Evolutionary conservation across 2,113 vertebrate genomes (phyloP), one percentile per base, ranked within the genome.

Genomic region (Melanerpes formicivorus): DNA sequence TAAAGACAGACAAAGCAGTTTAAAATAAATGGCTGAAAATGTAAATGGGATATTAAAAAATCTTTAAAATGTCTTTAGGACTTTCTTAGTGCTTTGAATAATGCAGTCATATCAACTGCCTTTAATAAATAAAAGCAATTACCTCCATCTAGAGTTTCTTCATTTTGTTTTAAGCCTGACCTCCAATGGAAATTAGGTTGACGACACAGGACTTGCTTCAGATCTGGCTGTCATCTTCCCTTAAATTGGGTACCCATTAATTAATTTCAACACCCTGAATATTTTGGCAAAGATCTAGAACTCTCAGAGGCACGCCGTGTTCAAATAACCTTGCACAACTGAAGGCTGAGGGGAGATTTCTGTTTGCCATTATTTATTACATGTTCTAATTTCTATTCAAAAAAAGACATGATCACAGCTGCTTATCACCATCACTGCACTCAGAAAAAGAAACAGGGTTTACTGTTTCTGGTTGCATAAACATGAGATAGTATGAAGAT

Each of bases 1-100:
- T 93, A 91, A 95, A 93, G 78, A 59, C 42, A 95, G 72, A 66
- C 50, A 90, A 88, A 93, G 89, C 63, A 93, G 74, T 84, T 93
- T 72, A 70, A 85, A 94, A 93, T 90, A 96, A 92, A 93, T 87
- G 66, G 58, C 21, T 85, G 58, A 65, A 96, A 74, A 59, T 80
- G 42, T 60, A 90, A 92, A 88, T 34, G 42, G 46, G 19, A 78
- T 89, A 95, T 86, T 90, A 92, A 93, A 52, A 50, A 93, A 83
- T 90, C 25, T 84, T 73, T 52, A 93, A 58, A 83, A 67, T 71
- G 9, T 71, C 74, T 93, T 70, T 90, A 85, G 84, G 66, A 81
- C 25, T 66, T 81, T 81, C 30, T 19, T 56, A 84, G 9, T 74
- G 14, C 37, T 87, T 76, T 60, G 32, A 63, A 87, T 74, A 87